A percentile compares a stretch with the other conserved stretches of the same genome.
These are phyloP conservation scores for Pharmacophagus antenor DNA, from an alignment of 2,888 invertebrate genomes.

Conservation along the genomic window DNA sequence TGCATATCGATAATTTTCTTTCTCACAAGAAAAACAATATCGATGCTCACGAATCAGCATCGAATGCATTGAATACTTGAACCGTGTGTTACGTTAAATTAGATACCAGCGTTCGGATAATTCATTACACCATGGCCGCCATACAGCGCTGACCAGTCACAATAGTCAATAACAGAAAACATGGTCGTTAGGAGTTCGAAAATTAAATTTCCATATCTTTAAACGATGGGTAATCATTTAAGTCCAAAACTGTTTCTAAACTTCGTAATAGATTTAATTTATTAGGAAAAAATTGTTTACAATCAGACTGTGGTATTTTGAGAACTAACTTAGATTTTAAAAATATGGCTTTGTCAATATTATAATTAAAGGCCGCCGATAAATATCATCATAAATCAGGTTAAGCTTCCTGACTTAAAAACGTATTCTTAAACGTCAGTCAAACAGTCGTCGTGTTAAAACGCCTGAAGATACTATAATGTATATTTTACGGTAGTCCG, in stretches of 20 bases:
- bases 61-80: conserved; percentile 63
- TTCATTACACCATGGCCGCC: conserved; percentile 35
- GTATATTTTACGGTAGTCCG: conserved; percentile 73
- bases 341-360: not conserved
- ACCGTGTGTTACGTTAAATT: conserved; percentile 65
- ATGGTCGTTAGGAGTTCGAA: conserved; percentile 28
- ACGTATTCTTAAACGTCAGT: conserved; percentile 55
- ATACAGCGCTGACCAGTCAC: conserved; percentile 28
- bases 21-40: conserved; percentile 42
- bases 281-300: not conserved
- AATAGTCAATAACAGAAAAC: conserved; percentile 27
- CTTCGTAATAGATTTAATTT: too few relatives aligned
- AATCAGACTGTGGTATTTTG: not conserved
- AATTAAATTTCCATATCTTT: conserved; percentile 32
- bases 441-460: conserved; percentile 66
- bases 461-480: conserved; percentile 70
- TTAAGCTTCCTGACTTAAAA: conserved; percentile 49
- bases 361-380: conserved; percentile 34
- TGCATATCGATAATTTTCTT: not conserved
- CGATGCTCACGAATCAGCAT: conserved; percentile 67
- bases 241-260: too few relatives aligned
- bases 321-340: not conserved
- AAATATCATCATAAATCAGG: conserved; percentile 41
- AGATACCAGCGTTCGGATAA: conserved; percentile 55
- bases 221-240: too few relatives aligned